Evolutionary conservation across 2,888 invertebrate species (phyloP).

Genomic region (Agrochola macilenta): DNA sequence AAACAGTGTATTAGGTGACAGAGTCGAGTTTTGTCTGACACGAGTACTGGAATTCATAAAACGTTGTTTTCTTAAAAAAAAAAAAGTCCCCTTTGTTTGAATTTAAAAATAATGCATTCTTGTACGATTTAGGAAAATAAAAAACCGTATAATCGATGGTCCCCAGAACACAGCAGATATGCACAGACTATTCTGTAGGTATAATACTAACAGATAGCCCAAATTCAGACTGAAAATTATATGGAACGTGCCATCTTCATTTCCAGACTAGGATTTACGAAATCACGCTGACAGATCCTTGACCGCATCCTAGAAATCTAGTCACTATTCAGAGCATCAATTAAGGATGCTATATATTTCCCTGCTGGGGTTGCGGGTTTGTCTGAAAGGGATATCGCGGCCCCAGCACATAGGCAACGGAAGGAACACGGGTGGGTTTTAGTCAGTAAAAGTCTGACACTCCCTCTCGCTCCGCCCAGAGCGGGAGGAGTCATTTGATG

Average conservation of each 20-base stretch:
- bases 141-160: not conserved
- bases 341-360: not conserved
- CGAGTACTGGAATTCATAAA: not conserved
- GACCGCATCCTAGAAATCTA: not conserved
- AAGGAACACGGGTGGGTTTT: too few relatives aligned
- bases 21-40: not conserved
- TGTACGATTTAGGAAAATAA: not conserved
- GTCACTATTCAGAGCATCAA: not conserved
- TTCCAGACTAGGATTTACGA: slow-evolving; percentile 2
- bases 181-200: too few relatives aligned
- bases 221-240: not conserved
- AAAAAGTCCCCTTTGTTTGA: not conserved
- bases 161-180: too few relatives aligned
- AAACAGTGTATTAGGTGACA: not conserved
- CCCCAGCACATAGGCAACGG: too few relatives aligned
- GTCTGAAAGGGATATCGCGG: too few relatives aligned
- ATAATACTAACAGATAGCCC: too few relatives aligned
- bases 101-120: not conserved
- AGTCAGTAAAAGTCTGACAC: too few relatives aligned
- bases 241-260: not conserved
- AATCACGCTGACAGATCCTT: not conserved
- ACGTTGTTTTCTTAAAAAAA: not conserved
- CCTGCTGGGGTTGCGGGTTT: too few relatives aligned
- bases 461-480: too few relatives aligned
- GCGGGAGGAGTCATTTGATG: too few relatives aligned